Evolutionary conservation across 1,140 invertebrate genomes (phyloP).

Genomic region (Mercenaria mercenaria): DNA sequence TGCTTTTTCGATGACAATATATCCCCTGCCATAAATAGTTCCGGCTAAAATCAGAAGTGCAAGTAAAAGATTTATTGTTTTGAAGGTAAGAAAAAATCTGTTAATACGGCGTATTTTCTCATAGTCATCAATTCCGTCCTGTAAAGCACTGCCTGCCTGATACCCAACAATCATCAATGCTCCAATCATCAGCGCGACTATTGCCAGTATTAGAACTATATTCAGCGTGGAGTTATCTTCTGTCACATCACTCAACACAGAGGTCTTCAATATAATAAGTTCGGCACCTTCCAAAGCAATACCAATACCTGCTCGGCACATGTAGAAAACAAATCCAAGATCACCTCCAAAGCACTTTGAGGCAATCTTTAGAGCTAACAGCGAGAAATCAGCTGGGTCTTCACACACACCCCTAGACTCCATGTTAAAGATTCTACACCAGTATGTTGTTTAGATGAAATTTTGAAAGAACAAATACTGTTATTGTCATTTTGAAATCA

Average conservation of each 20-base stretch:
- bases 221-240: neutral
- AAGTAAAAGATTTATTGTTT: neutral
- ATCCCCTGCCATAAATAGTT: neutral
- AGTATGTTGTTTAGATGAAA: too few relatives aligned
- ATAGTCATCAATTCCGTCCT: neutral
- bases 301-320: neutral
- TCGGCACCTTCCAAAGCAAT: neutral
- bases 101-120: neutral
- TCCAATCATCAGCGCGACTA: neutral
- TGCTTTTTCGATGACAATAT: neutral
- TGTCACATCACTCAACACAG: neutral
- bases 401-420: neutral
- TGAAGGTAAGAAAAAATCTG: constrained; percentile 1
- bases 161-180: neutral
- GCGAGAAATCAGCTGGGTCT: neutral
- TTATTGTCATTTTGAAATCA: too few relatives aligned
- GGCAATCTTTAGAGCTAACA: neutral
- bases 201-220: neutral
- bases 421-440: neutral
- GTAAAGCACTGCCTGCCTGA: neutral
- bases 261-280: neutral
- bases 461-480: too few relatives aligned
- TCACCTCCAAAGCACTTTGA: neutral
- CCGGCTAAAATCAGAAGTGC: neutral
- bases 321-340: neutral